These are phyloP conservation scores for Gallinago undulata DNA, from an alignment of 2,113 vertebrate species.

Conservation along the genomic window DNA sequence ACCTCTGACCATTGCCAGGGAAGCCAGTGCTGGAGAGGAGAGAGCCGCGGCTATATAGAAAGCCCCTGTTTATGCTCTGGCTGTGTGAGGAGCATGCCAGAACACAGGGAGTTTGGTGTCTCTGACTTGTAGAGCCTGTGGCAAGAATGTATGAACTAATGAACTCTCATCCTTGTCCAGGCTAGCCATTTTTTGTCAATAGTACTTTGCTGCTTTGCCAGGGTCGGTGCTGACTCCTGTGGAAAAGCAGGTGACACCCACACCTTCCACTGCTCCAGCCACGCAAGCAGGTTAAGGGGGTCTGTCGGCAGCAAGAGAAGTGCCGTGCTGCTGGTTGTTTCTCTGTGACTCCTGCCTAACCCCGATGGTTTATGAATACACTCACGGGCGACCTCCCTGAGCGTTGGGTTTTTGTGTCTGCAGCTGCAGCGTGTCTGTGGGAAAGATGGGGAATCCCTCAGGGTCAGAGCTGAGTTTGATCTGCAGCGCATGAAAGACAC, in stretches of 20 bases:
- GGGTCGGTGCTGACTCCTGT: background rate
- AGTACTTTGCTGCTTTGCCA: background rate
- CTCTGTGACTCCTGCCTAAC: background rate
- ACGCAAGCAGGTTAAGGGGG: background rate
- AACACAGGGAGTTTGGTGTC: background rate
- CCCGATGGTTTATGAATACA: background rate
- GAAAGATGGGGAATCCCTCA: background rate
- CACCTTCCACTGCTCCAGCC: background rate
- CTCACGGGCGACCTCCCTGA: accelerated
- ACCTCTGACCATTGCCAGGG: background rate
- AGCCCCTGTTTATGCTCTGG: background rate
- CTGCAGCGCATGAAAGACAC: background rate
- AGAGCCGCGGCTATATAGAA: background rate
- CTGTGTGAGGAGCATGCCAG: background rate
- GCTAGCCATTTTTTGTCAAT: background rate
- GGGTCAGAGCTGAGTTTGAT: background rate
- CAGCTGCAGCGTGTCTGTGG: background rate
- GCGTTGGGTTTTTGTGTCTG: background rate
- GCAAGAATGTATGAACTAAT: background rate
- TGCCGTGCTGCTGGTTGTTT: background rate
- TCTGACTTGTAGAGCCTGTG: background rate
- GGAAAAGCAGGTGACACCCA: background rate
- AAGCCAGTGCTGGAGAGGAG: background rate
- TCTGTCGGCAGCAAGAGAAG: background rate
- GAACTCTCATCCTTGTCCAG: background rate